Evolutionary conservation across 2,888 invertebrate genomes (phyloP), one percentile per base, ranked within the genome.

Genomic region (Deilephila porcellus): DNA sequence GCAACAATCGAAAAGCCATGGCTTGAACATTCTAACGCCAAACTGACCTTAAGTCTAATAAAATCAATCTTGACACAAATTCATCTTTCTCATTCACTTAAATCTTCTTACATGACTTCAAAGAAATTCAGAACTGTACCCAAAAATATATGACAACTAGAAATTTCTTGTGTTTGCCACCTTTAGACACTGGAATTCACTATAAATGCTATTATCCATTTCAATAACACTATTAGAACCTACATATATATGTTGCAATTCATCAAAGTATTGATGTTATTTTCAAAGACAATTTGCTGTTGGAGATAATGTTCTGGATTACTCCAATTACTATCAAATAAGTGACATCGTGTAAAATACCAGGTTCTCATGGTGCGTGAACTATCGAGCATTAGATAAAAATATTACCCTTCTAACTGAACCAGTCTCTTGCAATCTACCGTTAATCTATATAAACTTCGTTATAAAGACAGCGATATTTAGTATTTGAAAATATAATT

Each of bases 321-420:
- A 59, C 8, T 59, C 20, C n/a, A n/a, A 59, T n/a, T 59, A n/a
- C 20, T n/a, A 59, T 20, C n/a, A n/a, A 59, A 59, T 59, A 25
- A 25, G 14, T 60, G 25, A 4, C 29, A 60, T 14, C 25, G 60
- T 60, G 25, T 14, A 29, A 60, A 60, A 60, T 60, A 60, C 25
- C 60, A 60, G 60, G 60, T 60, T 60, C 60, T 14, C 60, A 25
- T 25, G 14, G 60, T 14, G 60, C 59, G n/a, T 20, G n/a, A 59
- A 25, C 60, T 25, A 29, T 56, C 56, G 56, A 56, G 19, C 56
- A 56, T 56, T 56, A 56, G 56, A 17, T 56, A 56, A 56, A n/a
- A 56, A 56, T 56, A 56, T 56, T 56, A 56, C 56, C 56, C 56
- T 56, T 56, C 56, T 56, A 56, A n/a, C 14, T 56, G 19, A 19